phyloP scores from a whole-genome alignment of 2,797 vertebrate species.

The Lagorchestes hirsutus region DNA sequence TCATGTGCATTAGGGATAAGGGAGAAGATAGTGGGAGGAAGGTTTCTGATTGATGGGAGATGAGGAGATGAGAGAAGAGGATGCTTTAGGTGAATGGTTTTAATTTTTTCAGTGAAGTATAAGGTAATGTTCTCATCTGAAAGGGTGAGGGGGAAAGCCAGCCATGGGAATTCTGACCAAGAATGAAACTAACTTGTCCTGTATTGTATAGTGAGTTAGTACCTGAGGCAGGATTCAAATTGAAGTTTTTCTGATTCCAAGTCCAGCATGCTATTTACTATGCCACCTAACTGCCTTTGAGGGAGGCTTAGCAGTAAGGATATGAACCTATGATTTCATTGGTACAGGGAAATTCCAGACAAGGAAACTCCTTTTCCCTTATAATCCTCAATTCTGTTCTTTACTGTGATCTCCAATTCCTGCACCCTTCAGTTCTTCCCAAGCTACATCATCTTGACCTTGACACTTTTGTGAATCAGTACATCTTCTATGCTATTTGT shows the following conservation, averaged over 20 bases:
- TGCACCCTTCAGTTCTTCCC: neutral
- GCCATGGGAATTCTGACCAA: neutral
- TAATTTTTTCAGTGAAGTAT: neutral
- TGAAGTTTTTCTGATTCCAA: neutral
- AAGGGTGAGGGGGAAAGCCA: neutral
- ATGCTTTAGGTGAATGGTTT: neutral
- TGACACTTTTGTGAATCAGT: neutral
- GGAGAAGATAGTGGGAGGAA: too few species aligned
- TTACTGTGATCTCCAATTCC: neutral
- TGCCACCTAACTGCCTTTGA: neutral
- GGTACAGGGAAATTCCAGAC: neutral
- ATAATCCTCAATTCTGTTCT: neutral
- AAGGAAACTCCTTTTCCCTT: neutral
- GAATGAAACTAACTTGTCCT: neutral
- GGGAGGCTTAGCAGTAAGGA: neutral
- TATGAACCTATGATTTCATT: neutral
- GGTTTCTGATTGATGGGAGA: neutral
- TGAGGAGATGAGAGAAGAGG: neutral
- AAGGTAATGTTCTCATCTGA: neutral
- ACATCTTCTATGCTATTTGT: neutral
- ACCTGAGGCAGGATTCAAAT: neutral
- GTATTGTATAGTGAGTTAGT: neutral
- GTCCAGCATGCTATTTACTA: neutral
- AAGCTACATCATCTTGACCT: neutral
- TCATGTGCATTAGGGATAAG: neutral